Evolutionary conservation across 2,113 vertebrate species (phyloP).

Genomic region (Leptobrachium ailaonicum): DNA sequence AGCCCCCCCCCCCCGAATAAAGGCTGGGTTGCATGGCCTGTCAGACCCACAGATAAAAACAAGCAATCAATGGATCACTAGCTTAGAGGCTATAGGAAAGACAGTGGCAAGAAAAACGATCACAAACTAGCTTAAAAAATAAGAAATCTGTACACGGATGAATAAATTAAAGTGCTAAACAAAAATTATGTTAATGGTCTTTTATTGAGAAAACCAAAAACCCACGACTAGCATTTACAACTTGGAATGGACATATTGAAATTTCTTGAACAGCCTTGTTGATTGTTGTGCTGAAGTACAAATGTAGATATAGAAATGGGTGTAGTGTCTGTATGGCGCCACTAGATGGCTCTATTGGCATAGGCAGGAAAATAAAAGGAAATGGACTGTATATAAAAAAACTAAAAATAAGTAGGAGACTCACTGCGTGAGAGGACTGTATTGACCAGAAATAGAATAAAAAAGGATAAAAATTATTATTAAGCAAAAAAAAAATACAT

Average conservation of each 20-base stretch:
- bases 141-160: slow-evolving; percentile 42
- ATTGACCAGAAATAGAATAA: no score
- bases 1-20: neutral
- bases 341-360: no score
- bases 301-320: slow-evolving; percentile 71
- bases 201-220: slow-evolving; percentile 95
- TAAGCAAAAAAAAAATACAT: no score
- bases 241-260: slow-evolving; percentile 97
- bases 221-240: slow-evolving; percentile 92
- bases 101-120: slow-evolving; percentile 12
- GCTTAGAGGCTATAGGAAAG: neutral
- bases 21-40: neutral
- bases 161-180: slow-evolving; percentile 40
- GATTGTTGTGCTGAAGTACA: slow-evolving; percentile 78
- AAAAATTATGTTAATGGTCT: slow-evolving; percentile 86
- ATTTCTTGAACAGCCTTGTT: slow-evolving; percentile 80
- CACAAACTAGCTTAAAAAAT: neutral
- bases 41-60: neutral
- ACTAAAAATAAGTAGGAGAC: no score
- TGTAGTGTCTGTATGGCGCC: slow-evolving; percentile 57
- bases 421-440: no score
- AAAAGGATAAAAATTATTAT: no score
- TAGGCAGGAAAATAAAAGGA: no score
- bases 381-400: no score
- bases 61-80: neutral